These are phyloP conservation scores for Conomelus anceps DNA, from an alignment of 2,888 invertebrate species.

Conservation along the genomic window DNA sequence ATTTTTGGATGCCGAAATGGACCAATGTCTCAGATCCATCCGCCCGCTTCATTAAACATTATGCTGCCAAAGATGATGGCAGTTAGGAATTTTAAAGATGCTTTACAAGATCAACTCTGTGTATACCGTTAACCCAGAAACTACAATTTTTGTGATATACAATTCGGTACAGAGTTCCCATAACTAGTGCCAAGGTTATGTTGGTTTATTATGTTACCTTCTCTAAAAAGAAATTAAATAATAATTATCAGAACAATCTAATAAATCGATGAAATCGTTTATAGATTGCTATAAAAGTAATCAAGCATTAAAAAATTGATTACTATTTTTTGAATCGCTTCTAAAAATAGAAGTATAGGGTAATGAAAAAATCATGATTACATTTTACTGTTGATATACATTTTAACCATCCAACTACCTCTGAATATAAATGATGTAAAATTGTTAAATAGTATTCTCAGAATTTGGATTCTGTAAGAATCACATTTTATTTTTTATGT, in stretches of 20 bases:
- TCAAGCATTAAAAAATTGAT: neutral
- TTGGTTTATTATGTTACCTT: neutral
- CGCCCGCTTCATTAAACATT: constrained; percentile 66
- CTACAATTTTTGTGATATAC: neutral
- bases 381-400: neutral
- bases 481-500: neutral
- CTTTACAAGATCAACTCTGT: neutral
- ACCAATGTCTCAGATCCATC: constrained; percentile 64
- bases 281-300: neutral
- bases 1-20: constrained; percentile 77
- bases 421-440: neutral
- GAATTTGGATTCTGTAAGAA: neutral
- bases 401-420: neutral
- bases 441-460: neutral
- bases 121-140: neutral
- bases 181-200: neutral
- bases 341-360: neutral
- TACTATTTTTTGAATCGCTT: neutral
- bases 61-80: constrained; percentile 45
- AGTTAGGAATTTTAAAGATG: neutral
- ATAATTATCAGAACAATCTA: neutral
- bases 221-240: neutral
- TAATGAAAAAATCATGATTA: neutral
- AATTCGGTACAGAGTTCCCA: neutral
- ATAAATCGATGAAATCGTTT: neutral